These are phyloP conservation scores for Campopleginae sp. DNA, from an alignment of 2,888 invertebrate genomes.

Conservation along the genomic window DNA sequence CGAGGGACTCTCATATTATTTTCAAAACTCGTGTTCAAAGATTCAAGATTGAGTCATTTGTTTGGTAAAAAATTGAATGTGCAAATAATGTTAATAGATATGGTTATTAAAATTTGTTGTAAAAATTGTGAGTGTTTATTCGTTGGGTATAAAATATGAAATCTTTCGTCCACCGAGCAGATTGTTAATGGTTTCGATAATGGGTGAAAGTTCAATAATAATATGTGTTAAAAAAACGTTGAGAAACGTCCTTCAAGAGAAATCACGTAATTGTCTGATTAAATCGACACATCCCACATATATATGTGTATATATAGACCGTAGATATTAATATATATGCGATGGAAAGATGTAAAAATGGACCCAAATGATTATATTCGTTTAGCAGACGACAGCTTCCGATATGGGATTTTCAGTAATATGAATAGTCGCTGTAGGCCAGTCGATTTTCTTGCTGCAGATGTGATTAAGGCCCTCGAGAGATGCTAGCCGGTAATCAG, in stretches of 20 bases:
- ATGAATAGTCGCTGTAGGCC: slow-evolving; percentile 88
- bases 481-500: slow-evolving; percentile 87
- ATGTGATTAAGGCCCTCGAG: slow-evolving; percentile 85
- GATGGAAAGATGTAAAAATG: slow-evolving; percentile 64
- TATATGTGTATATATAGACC: slow-evolving; percentile 41
- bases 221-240: not conserved
- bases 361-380: slow-evolving; percentile 50
- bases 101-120: slow-evolving; percentile 10
- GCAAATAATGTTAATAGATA: not conserved
- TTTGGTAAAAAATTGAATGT: not conserved
- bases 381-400: slow-evolving; percentile 90
- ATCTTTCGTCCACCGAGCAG: not conserved
- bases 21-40: slow-evolving; percentile 13
- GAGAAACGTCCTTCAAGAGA: not conserved
- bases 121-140: not conserved
- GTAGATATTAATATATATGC: slow-evolving; percentile 55
- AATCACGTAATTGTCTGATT: slow-evolving; percentile 1
- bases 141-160: not conserved
- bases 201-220: not conserved
- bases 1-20: not conserved
- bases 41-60: not conserved
- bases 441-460: slow-evolving; percentile 84
- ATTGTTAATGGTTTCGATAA: not conserved
- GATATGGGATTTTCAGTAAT: slow-evolving; percentile 93
- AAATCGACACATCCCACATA: slow-evolving; percentile 10